These are phyloP conservation scores for Botrylloides violaceus DNA, from an alignment of 23 tunicate genomes.

Conservation along the genomic window DNA sequence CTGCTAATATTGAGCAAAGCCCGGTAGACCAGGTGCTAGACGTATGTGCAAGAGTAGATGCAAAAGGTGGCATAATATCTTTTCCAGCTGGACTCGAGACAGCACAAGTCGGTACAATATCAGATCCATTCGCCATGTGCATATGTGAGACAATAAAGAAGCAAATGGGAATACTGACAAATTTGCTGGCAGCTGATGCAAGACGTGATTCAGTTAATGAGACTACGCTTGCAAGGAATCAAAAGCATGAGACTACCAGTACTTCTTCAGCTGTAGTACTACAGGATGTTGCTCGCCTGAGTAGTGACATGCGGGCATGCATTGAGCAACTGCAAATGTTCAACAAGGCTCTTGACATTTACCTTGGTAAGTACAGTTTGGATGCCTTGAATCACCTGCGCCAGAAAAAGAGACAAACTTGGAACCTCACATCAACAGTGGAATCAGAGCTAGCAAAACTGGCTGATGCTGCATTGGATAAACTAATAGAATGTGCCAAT, in stretches of 20 bases:
- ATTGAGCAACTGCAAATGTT: background rate
- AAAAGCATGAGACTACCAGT: background rate
- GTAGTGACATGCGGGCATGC: conserved; percentile 15
- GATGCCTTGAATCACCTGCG: conserved; percentile 2
- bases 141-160: conserved; percentile 1
- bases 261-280: background rate
- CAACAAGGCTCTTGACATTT: conserved; percentile 13
- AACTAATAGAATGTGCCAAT: conserved; percentile 1
- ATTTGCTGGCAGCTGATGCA: background rate
- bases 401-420: background rate
- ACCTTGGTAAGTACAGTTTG: background rate
- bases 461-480: background rate
- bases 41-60: conserved; percentile 45
- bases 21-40: conserved; percentile 8
- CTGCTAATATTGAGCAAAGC: too few relatives aligned
- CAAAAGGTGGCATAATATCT: conserved; percentile 30
- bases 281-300: background rate
- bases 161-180: background rate
- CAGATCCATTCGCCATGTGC: conserved; percentile 9
- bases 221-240: background rate
- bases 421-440: background rate
- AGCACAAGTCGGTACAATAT: background rate
- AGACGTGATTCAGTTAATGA: background rate
- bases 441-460: background rate
- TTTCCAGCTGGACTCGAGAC: conserved; percentile 2